Evolutionary conservation across 2,113 vertebrate species (phyloP), one percentile per base, ranked within the genome.

Genomic region (Kryptolebias marmoratus): DNA sequence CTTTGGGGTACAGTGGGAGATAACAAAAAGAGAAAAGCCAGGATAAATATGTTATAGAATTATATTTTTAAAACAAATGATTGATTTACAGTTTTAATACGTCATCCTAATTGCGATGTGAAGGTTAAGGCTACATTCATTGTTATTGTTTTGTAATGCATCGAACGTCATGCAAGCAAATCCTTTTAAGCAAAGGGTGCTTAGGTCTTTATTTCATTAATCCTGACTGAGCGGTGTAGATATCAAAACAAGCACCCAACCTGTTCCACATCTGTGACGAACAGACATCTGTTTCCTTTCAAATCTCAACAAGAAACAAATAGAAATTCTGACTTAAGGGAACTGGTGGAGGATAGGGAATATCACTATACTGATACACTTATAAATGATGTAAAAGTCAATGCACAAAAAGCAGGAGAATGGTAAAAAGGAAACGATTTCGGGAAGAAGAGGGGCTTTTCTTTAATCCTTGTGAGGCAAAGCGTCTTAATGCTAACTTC

Each of bases 401-500:
- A 45, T 68, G 64, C 73, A 66, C 50, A 62, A 59, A 81, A 77
- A 64, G 71, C 12, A n/a, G 61, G 69, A 75, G 64, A 82, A 79
- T 63, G 42, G 71, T 62, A 42, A 74, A 80, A 71, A 84, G 71
- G 70, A 91, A 89, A 81, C 79, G 59, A 54, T 79, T 91, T 83
- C 75, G 73, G 81, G 68, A 80, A 30, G 63, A 48, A 66, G 55
- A 74, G 74, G 69, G 47, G 78, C 83, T 83, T 81, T 71, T 72
- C 76, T 88, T 85, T 87, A 92, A 89, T 84, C 83, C 88, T 84
- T 83, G 78, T 75, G 81, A 91, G 86, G 84, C 86, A 88, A 88
- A 88, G 79, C 68, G 57, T 84, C 83, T 91, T 91, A 91, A 91
- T 91, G 86, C 84, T 93, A 91, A 87, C 78, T 81, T 77, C 81